Evolutionary conservation across 2,888 invertebrate genomes (phyloP), one percentile per base, ranked within the genome.

Genomic region (Trissolcus japonicus): DNA sequence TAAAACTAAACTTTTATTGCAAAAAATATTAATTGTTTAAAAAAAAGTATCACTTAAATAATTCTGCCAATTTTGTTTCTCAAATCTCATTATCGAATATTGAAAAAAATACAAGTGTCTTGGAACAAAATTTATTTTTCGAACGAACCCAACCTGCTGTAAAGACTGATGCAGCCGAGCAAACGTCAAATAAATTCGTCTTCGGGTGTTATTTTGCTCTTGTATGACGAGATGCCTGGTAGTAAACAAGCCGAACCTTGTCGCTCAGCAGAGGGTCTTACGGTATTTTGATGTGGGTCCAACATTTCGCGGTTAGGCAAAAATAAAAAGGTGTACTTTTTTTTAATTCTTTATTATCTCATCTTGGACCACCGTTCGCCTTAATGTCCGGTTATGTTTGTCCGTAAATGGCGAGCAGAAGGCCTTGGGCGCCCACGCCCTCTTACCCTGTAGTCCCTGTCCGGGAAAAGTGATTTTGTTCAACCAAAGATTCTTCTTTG

Each of bases 391-490:
- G 83, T 83, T 82, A 78, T 62, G 80, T 81, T 82, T 73, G 80
- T 66, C 86, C 86, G 84, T 86, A 87, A 86, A 86, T 84, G 87
- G 86, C 82, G 83, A 85, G 84, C 83, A 83, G 86, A 83, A 86
- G 85, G 85, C 86, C 86, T 83, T 85, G 84, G 83, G 85, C 85
- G 83, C 86, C 87, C 85, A 87, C 86, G 84, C 84, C 83, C 83
- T 82, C 83, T 79, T 81, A 78, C 80, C 79, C 84, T 80, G 61
- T 77, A 66, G 67, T 75, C 76, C 69, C 71, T 35, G 35, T 60
- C 59, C 63, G 35, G 61, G 65, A 54, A 71, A 75, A 78, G 75
- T 72, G 72, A 67, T 78, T 75, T 78, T 77, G 73, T 48, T 54
- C 53, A 51, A 57, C 55, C 35, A 48, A 63, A 63, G 62, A 68